Base-by-base conservation (phyloP, 2,888 invertebrate species). In the Perithous albicinctus region DNA sequence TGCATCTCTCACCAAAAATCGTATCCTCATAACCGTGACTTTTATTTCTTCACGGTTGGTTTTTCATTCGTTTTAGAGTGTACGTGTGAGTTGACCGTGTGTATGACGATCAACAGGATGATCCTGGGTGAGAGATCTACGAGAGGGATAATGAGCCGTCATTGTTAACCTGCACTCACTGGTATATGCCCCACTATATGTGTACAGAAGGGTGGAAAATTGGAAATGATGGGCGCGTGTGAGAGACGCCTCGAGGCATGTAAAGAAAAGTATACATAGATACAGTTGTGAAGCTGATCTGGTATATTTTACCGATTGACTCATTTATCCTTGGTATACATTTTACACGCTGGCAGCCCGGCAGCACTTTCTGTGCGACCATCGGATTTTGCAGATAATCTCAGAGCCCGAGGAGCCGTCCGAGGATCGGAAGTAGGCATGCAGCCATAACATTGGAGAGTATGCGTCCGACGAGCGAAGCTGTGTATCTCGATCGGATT, bases 361-460 rank as follows among this genome's bases (percentile, higher is more conserved):
- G 23, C 51, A 20, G 38, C 46, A 61, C 20, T 35, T 56, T 26
- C 20, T n/a, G 38, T 18, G 32, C 43, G 67, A 69, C 77, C 73
- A 75, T 83, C 81, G 78, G 85, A 86, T 84, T 82, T 86, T 38
- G 77, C 63, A 48, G 59, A 80, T 82, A 75, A 87, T 87, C 86
- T 85, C 75, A 29, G 51, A 12, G 10, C 41, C 43, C 64, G 35
- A 56, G 54, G 43, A 78, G 51, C 18, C 54, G 20, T 12, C 12
- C 20, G 43, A 18, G 38, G 6, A 23, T 80, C 70, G 72, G 43
- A 70, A 72, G 32, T 46, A 38, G 38, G 23, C 63, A 10, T 51
- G 46, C 10, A 48, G 8, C 26, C 35, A 4, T 32, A 38, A 43
- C 72, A 32, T 46, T 43, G 8, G 26, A 38, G 23, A n/a, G n/a